Evolutionary conservation across 2,113 vertebrate genomes (phyloP), one percentile per base, ranked within the genome.

Genomic region (Ptychochromis oligacanthus): DNA sequence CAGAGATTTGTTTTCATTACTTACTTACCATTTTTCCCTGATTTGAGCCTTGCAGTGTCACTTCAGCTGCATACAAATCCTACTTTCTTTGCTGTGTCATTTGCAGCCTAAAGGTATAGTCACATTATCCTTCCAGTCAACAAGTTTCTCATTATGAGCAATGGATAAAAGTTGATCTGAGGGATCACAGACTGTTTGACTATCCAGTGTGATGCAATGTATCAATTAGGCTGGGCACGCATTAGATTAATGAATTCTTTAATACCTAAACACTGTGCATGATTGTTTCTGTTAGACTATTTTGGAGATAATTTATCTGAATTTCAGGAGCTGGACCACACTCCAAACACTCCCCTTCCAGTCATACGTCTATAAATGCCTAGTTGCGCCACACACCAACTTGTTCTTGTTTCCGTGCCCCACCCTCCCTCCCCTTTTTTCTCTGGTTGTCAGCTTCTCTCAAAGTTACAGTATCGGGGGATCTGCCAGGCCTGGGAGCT

Each of bases 1-100:
- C n/a, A 31, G 26, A 75, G 18, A 64, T 72, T 79, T 77, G 14
- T 46, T 60, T 72, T 72, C 67, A 72, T 72, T 72, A 72, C 46
- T 36, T 36, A 18, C 34, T 24, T 52, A 7, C 17, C 13, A 49
- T 74, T 59, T 79, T 11, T 3, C 46, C 65, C 22, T 8, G 22
- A 82, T 59, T 74, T 61, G 5, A 65, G 52, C 49, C 74, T 84
- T 3, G 11, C 61, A 31, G 6, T 36, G 55, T 59, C 52, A 65
- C 13, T 70, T 78, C 24, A 70, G 17, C 77, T 72, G 77, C 56
- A 64, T 75, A 60, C 34, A 87, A 74, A 85, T 65, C 18, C 24
- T 46, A 7, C 49, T 9, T 11, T 46, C 38, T 79, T 65, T 77
- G 60, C 77, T 56, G 34, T 36, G 64, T 79, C 43, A 79, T 84